Conservation (phyloP, 1,140 invertebrate species). For the Diprion similis region DNA sequence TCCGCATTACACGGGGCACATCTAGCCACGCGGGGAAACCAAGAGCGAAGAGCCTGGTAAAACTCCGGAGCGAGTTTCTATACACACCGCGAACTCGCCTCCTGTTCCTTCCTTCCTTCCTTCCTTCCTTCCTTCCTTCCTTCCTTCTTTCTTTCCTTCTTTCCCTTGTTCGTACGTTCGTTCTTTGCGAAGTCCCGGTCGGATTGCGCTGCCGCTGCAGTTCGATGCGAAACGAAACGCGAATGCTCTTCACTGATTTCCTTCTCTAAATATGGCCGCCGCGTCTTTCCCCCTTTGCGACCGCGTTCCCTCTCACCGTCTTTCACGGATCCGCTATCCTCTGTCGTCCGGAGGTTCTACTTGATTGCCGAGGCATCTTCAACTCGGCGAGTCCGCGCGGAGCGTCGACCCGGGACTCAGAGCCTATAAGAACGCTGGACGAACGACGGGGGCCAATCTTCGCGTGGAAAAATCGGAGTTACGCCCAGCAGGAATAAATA, state of each 20-base stretch:
- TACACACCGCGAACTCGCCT: conserved; percentile 6
- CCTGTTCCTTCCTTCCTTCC: conserved; percentile 14
- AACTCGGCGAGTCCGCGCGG: conserved; percentile 47
- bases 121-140: conserved; percentile 17
- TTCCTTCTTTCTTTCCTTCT: conserved; percentile 7
- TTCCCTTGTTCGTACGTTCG: not conserved
- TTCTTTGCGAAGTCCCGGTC: not conserved
- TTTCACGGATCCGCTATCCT: conserved; percentile 47
- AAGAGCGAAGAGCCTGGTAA: not conserved
- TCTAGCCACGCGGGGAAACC: not conserved
- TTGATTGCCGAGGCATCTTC: conserved; percentile 63
- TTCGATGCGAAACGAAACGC: conserved; percentile 41
- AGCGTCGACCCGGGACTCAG: conserved; percentile 11
- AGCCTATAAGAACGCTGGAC: conserved; percentile 41
- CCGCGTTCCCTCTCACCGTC: conserved; percentile 27
- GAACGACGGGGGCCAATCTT: conserved; percentile 39
- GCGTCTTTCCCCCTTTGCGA: conserved; percentile 4
- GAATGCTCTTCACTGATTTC: conserved; percentile 59
- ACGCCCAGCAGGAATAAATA: conserved; percentile 53
- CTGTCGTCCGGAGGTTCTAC: conserved; percentile 61
- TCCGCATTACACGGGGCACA: not conserved
- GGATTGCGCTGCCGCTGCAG: conserved; percentile 29
- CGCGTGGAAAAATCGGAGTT: conserved; percentile 36
- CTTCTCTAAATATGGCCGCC: conserved; percentile 62
- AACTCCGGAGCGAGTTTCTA: conserved; percentile 19